Evolutionary conservation across 2,888 invertebrate species (phyloP).

Genomic region (Caenorhabditis plicata): DNA sequence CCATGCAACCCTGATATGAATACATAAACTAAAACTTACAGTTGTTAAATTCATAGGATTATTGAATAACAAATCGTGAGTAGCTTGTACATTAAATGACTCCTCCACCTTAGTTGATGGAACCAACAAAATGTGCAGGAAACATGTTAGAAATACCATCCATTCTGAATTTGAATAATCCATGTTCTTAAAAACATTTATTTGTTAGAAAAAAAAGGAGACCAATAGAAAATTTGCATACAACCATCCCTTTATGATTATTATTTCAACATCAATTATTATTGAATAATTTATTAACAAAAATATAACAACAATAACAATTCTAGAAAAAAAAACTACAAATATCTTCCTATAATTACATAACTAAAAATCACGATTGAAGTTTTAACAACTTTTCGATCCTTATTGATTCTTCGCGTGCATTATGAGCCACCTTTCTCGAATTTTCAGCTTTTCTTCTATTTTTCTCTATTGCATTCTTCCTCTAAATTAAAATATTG

Average conservation of each 20-base stretch:
- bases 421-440: constrained; percentile 19
- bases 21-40: constrained; percentile 13
- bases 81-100: constrained; percentile 96
- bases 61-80: constrained; percentile 91
- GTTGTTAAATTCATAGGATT: constrained; percentile 66
- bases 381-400: constrained; percentile 26
- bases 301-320: constrained; percentile 1
- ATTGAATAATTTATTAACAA: not conserved
- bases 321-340: constrained; percentile 8
- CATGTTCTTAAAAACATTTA: not conserved
- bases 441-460: constrained; percentile 33
- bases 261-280: not conserved
- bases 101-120: constrained; percentile 82
- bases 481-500: constrained; percentile 7
- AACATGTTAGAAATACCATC: constrained; percentile 50
- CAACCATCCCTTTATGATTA: no score
- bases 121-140: constrained; percentile 51
- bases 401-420: constrained; percentile 27
- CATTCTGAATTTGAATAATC: constrained; percentile 52
- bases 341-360: constrained; percentile 1
- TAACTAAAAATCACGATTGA: constrained; percentile 9
- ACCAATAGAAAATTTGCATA: constrained; percentile 4
- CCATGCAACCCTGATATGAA: no score
- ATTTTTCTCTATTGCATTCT: constrained; percentile 21
- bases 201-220: not conserved